These are phyloP conservation scores for Drosophila neotestacea DNA, from an alignment of 2,888 invertebrate species.

Conservation along the genomic window DNA sequence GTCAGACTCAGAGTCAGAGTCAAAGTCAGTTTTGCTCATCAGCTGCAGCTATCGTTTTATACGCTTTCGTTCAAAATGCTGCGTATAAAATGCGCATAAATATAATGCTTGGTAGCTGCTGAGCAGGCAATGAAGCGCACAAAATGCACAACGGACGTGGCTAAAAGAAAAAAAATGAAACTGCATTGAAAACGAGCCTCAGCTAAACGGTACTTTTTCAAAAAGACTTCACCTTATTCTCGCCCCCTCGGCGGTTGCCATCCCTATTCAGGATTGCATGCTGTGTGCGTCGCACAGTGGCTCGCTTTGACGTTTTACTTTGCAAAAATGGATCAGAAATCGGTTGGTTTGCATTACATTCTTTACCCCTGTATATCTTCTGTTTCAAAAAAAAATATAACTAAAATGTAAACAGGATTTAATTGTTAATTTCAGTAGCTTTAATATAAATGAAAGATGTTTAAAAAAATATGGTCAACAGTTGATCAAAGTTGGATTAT, in stretches of 20 bases:
- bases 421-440: too few species aligned
- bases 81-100: constrained; percentile 76
- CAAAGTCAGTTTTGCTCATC: too few species aligned
- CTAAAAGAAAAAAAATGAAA: constrained; percentile 22
- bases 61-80: constrained; percentile 53
- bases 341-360: too few species aligned
- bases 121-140: constrained; percentile 29
- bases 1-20: too few species aligned
- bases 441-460: too few species aligned
- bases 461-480: too few species aligned
- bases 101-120: constrained; percentile 52
- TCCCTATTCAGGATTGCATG: constrained; percentile 51
- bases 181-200: constrained; percentile 40
- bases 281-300: constrained; percentile 18
- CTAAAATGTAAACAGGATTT: too few species aligned
- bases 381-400: too few species aligned
- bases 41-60: not conserved
- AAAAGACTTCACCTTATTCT: not conserved
- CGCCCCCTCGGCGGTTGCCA: constrained; percentile 2
- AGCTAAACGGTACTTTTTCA: constrained; percentile 68
- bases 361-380: too few species aligned
- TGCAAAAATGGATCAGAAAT: too few species aligned
- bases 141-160: constrained; percentile 42
- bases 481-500: too few species aligned
- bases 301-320: too few species aligned